Conservation (phyloP, 2,113 vertebrate genomes). For the Tringa solitaria region DNA sequence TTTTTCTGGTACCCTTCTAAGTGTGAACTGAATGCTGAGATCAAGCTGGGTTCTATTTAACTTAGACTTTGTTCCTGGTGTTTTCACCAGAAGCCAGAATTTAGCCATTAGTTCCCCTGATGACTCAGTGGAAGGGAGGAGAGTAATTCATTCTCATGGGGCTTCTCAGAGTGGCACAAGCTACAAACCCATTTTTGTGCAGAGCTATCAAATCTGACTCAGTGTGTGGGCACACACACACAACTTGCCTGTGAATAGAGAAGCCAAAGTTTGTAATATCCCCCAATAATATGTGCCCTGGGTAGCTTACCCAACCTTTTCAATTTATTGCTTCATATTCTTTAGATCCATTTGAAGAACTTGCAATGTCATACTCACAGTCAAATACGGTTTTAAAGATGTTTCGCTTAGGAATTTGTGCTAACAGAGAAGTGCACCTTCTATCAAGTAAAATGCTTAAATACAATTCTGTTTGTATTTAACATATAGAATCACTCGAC, state of each 20-base stretch:
- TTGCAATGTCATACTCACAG: neutral
- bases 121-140: neutral
- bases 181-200: neutral
- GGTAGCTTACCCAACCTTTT: neutral
- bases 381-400: neutral
- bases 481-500: neutral
- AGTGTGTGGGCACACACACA: neutral
- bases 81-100: neutral
- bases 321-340: neutral
- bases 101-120: neutral
- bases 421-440: neutral
- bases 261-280: neutral
- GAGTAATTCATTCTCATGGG: neutral
- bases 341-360: neutral
- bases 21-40: neutral
- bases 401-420: neutral
- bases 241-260: neutral
- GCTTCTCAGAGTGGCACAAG: neutral
- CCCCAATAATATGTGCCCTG: neutral
- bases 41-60: neutral
- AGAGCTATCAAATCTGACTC: neutral
- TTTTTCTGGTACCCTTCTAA: neutral
- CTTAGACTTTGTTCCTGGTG: neutral
- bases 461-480: neutral
- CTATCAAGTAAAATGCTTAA: neutral